These are phyloP conservation scores for Pseudotriccus pelzelni DNA, from an alignment of 2,797 vertebrate genomes.

Conservation along the genomic window DNA sequence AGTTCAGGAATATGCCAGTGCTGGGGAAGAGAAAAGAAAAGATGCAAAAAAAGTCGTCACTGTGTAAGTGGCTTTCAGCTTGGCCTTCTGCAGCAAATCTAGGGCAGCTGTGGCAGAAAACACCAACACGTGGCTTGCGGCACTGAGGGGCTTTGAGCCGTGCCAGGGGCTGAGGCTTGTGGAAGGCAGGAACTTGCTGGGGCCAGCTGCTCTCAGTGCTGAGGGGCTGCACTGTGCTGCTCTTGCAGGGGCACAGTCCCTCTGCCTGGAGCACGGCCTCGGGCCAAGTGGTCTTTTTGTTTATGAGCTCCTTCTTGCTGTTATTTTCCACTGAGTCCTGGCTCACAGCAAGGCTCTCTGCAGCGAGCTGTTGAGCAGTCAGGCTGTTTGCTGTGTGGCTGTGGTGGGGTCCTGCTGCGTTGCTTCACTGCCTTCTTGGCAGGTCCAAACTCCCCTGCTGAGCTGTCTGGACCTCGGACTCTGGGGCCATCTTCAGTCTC, in stretches of 20 bases:
- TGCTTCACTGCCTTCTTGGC: background rate
- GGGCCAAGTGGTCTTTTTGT: background rate
- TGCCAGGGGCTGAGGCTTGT: background rate
- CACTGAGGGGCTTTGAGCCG: background rate
- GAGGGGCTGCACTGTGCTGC: background rate
- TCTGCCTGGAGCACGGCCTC: background rate
- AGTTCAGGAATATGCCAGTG: background rate
- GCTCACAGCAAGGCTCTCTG: background rate
- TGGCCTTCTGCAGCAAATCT: background rate
- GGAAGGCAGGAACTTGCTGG: fast-evolving
- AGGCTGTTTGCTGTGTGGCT: background rate
- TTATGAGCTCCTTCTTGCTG: background rate
- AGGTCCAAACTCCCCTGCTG: background rate
- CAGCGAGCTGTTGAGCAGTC: background rate
- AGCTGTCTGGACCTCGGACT: background rate
- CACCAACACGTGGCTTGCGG: fast-evolving
- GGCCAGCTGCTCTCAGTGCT: background rate
- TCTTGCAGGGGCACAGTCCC: background rate
- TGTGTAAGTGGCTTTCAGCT: background rate
- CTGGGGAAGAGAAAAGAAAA: background rate
- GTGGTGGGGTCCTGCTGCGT: background rate
- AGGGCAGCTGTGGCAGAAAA: background rate
- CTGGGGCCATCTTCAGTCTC: background rate
- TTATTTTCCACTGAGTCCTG: background rate
- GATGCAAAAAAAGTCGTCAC: background rate